Evolutionary conservation across 1,140 invertebrate genomes (phyloP).

Genomic region (Berghia stephanieae): DNA sequence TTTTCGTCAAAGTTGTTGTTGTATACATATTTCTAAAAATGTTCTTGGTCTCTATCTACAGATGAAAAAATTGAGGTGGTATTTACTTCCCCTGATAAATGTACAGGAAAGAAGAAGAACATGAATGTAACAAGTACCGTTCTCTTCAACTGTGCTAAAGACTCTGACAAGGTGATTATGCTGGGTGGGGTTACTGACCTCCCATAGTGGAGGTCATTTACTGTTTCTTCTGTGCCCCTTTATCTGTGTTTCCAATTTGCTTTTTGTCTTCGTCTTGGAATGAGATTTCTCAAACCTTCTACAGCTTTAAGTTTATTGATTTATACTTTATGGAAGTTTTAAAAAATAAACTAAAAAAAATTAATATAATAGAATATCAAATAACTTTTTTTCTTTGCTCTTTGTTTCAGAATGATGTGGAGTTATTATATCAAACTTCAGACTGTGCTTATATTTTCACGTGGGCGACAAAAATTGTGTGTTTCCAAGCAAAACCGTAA

Average conservation of each 20-base stretch:
- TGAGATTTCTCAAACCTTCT: not conserved
- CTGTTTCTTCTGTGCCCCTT: not conserved
- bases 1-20: too few relatives aligned
- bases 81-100: slow-evolving; percentile 44
- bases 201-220: not conserved
- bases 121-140: slow-evolving; percentile 44
- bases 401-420: slow-evolving; percentile 37
- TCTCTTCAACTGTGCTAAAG: slow-evolving; percentile 47
- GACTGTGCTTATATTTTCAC: slow-evolving; percentile 62
- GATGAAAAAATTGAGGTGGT: slow-evolving; percentile 51
- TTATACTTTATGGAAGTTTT: too few relatives aligned
- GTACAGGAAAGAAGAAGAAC: slow-evolving; percentile 35
- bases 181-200: too few relatives aligned
- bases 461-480: slow-evolving; percentile 57
- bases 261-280: too few relatives aligned
- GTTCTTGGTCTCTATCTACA: too few relatives aligned
- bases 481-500: slow-evolving; percentile 40
- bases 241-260: too few relatives aligned
- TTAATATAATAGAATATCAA: too few relatives aligned
- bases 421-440: slow-evolving; percentile 42
- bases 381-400: slow-evolving; percentile 5
- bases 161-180: slow-evolving; percentile 20
- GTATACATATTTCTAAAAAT: too few relatives aligned
- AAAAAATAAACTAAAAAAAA: too few relatives aligned
- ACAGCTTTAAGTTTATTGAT: not conserved